Conservation (phyloP, 2,113 vertebrate genomes). For the Tursiops truncatus region DNA sequence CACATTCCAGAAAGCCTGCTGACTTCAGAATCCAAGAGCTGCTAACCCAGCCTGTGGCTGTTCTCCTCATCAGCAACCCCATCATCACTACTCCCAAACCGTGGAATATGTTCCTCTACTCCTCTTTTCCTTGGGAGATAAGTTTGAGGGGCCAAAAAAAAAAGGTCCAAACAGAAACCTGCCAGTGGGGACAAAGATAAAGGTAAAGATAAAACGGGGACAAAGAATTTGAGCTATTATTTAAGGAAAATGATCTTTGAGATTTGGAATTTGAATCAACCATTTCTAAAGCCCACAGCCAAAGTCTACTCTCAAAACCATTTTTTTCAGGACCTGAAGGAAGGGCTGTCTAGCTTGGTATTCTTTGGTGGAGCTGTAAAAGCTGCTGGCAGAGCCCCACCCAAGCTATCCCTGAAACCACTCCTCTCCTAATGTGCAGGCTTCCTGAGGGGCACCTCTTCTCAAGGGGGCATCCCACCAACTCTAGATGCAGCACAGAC, state of each 20-base stretch:
- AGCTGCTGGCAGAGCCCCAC: background rate
- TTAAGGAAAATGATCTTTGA: slow-evolving; percentile 20
- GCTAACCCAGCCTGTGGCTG: background rate
- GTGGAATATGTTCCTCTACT: background rate
- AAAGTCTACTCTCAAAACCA: background rate
- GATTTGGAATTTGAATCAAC: background rate
- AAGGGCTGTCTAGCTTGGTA: background rate
- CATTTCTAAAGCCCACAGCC: slow-evolving; percentile 27
- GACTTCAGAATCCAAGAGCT: background rate
- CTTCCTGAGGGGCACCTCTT: background rate
- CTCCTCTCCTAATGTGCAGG: background rate
- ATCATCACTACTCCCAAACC: background rate
- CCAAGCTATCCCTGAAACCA: background rate
- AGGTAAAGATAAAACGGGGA: background rate
- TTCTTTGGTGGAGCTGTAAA: background rate
- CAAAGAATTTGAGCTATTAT: slow-evolving; percentile 17
- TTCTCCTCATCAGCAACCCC: slow-evolving; percentile 15
- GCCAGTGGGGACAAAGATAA: background rate
- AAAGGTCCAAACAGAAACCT: slow-evolving; percentile 13
- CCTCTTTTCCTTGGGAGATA: background rate
- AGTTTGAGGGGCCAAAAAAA: background rate
- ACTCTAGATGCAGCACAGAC: background rate
- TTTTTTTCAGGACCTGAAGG: background rate
- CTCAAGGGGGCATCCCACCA: background rate
- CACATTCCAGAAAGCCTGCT: slow-evolving; percentile 43